Conservation (phyloP, 2,113 vertebrate species). For the Entelurus aequoreus region DNA sequence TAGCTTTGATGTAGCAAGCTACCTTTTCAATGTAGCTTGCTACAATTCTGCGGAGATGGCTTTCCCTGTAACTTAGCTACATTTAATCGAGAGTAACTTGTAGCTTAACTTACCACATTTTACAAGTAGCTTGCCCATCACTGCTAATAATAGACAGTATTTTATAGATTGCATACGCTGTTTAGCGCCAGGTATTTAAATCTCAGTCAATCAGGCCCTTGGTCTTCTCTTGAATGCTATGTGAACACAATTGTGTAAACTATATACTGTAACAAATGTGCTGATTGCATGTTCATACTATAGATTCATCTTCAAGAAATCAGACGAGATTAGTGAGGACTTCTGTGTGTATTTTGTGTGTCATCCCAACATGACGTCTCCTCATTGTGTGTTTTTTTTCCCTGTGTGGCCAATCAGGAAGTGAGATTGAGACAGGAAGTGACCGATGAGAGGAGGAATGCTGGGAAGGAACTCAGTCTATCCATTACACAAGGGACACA, state of each 20-base stretch:
- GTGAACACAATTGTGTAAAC: constrained; percentile 16
- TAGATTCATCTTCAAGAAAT: neutral
- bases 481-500: constrained; percentile 4
- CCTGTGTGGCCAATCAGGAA: constrained; percentile 26
- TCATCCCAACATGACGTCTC: constrained; percentile 4
- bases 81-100: no score
- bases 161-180: no score
- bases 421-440: constrained; percentile 62
- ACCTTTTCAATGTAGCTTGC: no score
- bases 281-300: neutral
- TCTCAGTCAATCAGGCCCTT: neutral
- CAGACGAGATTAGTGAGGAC: neutral
- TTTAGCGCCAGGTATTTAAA: no score
- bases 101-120: no score
- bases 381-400: constrained; percentile 5
- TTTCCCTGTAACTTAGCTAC: no score
- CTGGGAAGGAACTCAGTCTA: constrained; percentile 28
- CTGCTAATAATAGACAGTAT: no score
- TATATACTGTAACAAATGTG: no score
- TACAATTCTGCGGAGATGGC: no score
- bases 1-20: no score
- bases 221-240: constrained; percentile 26
- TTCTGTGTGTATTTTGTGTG: neutral
- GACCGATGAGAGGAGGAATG: constrained; percentile 59
- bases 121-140: no score